Evolutionary conservation across 1,140 invertebrate species (phyloP).

Genomic region (Zaprionus ghesquierei): DNA sequence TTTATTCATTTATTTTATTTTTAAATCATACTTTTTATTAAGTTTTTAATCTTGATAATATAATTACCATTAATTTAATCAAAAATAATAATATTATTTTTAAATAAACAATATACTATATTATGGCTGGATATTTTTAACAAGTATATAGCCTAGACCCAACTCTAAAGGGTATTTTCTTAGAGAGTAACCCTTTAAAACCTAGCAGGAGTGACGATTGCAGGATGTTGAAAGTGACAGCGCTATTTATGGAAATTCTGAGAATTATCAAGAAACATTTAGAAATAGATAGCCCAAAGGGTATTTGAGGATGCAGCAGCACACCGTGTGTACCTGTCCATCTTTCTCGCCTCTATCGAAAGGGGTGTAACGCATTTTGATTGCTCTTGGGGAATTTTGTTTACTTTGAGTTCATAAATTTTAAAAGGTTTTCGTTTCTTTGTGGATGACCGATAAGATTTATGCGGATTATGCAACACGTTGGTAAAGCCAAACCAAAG

Average conservation of each 20-base stretch:
- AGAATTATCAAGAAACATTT: not conserved
- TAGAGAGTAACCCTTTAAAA: not conserved
- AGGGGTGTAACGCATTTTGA: slow-evolving; percentile 26
- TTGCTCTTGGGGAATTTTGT: slow-evolving; percentile 21
- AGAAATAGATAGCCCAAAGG: not conserved
- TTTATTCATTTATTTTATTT: too few species aligned
- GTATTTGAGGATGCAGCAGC: not conserved
- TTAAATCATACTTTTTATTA: too few species aligned
- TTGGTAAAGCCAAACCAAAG: not conserved
- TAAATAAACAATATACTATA: too few species aligned
- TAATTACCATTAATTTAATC: too few species aligned
- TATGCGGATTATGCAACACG: slow-evolving; percentile 13
- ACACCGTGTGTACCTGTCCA: not conserved
- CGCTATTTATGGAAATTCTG: not conserved
- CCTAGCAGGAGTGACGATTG: not conserved
- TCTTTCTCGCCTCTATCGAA: not conserved
- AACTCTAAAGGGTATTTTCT: not conserved
- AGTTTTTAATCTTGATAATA: too few species aligned
- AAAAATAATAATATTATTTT: too few species aligned
- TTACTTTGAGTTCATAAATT: slow-evolving; percentile 12
- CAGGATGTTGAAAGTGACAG: not conserved
- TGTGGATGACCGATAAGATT: not conserved
- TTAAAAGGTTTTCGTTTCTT: slow-evolving; percentile 3
- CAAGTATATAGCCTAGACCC: not conserved
- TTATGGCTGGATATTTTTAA: too few species aligned